Conservation (phyloP, 2,113 vertebrate genomes). For the Motacilla alba region DNA sequence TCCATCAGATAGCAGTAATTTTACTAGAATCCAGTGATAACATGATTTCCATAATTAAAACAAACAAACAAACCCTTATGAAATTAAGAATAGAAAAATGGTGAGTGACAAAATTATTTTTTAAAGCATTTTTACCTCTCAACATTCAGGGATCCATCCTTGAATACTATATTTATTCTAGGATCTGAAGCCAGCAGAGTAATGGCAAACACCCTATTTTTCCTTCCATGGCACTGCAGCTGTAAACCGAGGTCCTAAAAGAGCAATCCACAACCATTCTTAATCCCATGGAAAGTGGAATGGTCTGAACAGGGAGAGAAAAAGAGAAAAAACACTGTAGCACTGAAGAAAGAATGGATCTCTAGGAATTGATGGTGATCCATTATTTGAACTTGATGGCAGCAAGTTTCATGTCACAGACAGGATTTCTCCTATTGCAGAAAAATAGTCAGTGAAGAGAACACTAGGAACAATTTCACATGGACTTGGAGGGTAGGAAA, state of each 20-base stretch:
- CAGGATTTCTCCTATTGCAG: accelerated
- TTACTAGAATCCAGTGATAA: neutral
- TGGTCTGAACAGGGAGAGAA: neutral
- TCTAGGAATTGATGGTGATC: neutral
- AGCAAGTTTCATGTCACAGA: neutral
- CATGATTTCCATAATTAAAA: neutral
- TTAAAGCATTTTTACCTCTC: neutral
- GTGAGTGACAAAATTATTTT: neutral
- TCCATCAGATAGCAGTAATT: neutral
- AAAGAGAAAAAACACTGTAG: neutral
- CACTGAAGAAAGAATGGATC: neutral
- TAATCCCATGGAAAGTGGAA: neutral
- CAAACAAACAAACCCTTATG: neutral
- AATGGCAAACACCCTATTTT: neutral
- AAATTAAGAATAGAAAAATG: neutral
- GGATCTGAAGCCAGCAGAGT: neutral
- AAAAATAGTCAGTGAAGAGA: neutral
- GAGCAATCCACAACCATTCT: neutral
- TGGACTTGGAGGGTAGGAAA: neutral
- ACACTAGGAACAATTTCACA: neutral
- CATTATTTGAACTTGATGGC: neutral
- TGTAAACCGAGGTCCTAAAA: neutral
- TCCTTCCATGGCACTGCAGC: neutral
- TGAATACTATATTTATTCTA: neutral
- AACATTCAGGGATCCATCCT: neutral